Evolutionary conservation across 1,140 invertebrate genomes (phyloP), one percentile per base, ranked within the genome.

Genomic region (Formica selysi): DNA sequence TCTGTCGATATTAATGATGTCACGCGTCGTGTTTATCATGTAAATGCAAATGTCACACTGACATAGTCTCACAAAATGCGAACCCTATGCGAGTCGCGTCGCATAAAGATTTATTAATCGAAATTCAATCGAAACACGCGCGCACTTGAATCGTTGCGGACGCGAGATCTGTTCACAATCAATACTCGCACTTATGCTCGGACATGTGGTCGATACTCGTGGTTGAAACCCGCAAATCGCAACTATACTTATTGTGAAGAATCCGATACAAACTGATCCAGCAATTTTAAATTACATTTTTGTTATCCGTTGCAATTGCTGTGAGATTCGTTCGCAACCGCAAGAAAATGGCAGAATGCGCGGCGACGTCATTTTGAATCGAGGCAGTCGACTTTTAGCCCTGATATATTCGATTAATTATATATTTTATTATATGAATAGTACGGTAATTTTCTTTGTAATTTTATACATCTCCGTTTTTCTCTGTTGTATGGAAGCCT

Each of bases 281-380:
- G 29, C 41, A 67, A 67, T 67, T 67, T 79, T 79, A 79, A 79
- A 67, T 67, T 79, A 51, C 76, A 44, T 44, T 79, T 79, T 41
- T 32, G 44, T 67, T 79, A 61, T 22, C 19, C 29, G 5, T 51
- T 5, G 19, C 76, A 48, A 78, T 65, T 32, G 61, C 61, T 22
- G 41, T 19, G 76, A 51, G 48, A 78, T 78, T 78, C 41, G 19
- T 26, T 78, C 29, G 76, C 76, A 44, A 78, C 29, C 76, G 59
- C 41, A 61, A 19, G 11, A 78, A 41, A 65, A 32, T 36, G n/a
- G 54, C 54, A 38, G 41, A 41, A 26, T 51, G 41, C 64, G 64
- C 41, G 41, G 22, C 22, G 19, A 41, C 36, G 41, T 79, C 61
- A 41, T 79, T 36, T n/a, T 13, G 61, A 36, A 51, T 67, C 19